Conservation (phyloP, 1,140 invertebrate genomes). For the Diorhabda elongata region DNA sequence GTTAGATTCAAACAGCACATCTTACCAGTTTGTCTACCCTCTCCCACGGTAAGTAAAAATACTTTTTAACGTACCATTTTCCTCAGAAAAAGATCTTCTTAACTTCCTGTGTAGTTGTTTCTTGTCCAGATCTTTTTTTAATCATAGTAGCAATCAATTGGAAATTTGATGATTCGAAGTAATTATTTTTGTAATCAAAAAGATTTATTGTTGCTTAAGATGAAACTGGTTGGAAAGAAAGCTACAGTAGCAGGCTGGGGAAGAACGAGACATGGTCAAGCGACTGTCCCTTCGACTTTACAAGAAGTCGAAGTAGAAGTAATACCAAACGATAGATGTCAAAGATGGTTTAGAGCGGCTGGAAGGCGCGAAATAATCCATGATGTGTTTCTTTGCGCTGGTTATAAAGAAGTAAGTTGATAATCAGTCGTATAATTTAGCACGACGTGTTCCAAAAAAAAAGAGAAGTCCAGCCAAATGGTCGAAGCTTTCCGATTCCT, state of each 20-base stretch:
- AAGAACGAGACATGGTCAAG: constrained; percentile 76
- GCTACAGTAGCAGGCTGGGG: constrained; percentile 91
- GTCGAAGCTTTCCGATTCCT: background rate
- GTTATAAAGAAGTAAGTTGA: constrained; percentile 72
- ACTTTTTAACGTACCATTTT: no score
- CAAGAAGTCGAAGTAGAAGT: constrained; percentile 79
- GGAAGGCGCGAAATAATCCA: constrained; percentile 86
- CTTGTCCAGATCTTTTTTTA: no score
- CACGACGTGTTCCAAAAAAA: no score
- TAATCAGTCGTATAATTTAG: no score
- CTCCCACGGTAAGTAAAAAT: constrained; percentile 38
- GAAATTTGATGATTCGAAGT: no score
- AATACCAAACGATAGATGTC: constrained; percentile 87
- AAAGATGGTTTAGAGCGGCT: constrained; percentile 85
- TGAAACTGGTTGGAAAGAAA: constrained; percentile 73
- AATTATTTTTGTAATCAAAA: background rate
- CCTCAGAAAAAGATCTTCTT: no score
- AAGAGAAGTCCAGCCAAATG: background rate
- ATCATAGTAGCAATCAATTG: no score
- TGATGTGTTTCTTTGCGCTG: constrained; percentile 90
- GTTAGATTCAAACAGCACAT: constrained; percentile 87
- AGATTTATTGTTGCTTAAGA: constrained; percentile 28
- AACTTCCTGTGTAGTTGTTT: no score
- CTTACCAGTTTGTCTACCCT: constrained; percentile 70
- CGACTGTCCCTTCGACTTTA: constrained; percentile 69